These are phyloP conservation scores for Clarias macrocephalus DNA, from an alignment of 2,113 vertebrate species.

Conservation along the genomic window DNA sequence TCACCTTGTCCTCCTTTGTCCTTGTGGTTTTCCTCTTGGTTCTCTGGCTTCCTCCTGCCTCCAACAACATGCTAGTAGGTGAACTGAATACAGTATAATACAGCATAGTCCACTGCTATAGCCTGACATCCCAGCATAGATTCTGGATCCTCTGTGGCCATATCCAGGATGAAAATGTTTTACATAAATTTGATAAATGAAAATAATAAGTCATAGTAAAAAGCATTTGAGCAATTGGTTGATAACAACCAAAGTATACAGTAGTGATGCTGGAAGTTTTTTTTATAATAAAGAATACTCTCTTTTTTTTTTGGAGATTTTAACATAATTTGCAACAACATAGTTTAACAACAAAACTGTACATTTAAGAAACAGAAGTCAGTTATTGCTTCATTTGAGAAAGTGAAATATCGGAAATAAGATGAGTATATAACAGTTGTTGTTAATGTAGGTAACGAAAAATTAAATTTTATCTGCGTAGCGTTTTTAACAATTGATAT, in stretches of 20 bases:
- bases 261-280: neutral
- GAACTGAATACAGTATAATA: neutral
- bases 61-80: neutral
- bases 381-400: neutral
- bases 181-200: neutral
- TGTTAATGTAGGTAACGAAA: neutral
- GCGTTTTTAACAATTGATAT: too few relatives aligned
- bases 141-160: neutral
- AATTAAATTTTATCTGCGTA: too few relatives aligned
- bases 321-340: neutral
- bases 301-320: neutral
- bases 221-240: neutral
- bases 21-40: neutral
- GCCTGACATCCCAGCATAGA: neutral
- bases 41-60: neutral
- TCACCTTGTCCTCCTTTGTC: neutral
- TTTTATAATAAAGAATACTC: neutral
- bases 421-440: neutral
- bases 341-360: neutral
- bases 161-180: neutral
- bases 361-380: neutral
- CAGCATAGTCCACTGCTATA: neutral
- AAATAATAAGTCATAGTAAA: neutral
- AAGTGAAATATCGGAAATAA: neutral
- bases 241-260: neutral